These are phyloP conservation scores for Procavia capensis DNA, from an alignment of 2,113 vertebrate genomes.

Conservation along the genomic window DNA sequence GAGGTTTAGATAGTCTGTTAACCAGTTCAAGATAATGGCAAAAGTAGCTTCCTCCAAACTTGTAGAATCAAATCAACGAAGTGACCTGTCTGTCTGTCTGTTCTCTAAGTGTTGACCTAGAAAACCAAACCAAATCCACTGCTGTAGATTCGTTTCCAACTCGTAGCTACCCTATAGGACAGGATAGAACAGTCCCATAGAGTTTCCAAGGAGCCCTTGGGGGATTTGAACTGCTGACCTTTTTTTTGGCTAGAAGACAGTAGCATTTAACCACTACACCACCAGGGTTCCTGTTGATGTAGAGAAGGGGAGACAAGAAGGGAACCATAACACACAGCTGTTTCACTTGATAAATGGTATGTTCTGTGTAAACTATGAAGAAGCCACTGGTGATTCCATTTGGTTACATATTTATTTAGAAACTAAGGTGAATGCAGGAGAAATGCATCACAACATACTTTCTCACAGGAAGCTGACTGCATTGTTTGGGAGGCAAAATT, in stretches of 20 bases:
- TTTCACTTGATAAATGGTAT: not conserved
- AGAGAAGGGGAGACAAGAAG: not conserved
- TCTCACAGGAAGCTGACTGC: not conserved
- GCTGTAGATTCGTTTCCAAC: too few species aligned
- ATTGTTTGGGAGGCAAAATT: conserved; percentile 10
- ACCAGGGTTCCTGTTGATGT: too few species aligned
- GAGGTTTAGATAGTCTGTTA: not conserved
- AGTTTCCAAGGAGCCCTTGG: too few species aligned
- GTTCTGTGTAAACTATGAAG: conserved; percentile 52
- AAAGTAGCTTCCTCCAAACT: not conserved
- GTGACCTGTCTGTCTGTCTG: not conserved
- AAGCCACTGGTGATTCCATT: conserved; percentile 19
- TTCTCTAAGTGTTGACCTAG: not conserved
- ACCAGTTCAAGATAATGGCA: not conserved
- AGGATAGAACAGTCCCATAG: too few species aligned
- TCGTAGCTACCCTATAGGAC: too few species aligned
- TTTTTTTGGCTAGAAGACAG: too few species aligned
- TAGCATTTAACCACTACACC: too few species aligned
- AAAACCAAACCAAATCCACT: too few species aligned
- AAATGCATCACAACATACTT: not conserved
- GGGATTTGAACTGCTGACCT: too few species aligned
- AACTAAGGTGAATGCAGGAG: conserved; percentile 10
- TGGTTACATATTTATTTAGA: conserved; percentile 60
- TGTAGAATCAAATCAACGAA: not conserved
- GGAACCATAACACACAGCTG: not conserved